Evolutionary conservation across 2,797 vertebrate species (phyloP).

Genomic region (Cephalopachus bancanus): DNA sequence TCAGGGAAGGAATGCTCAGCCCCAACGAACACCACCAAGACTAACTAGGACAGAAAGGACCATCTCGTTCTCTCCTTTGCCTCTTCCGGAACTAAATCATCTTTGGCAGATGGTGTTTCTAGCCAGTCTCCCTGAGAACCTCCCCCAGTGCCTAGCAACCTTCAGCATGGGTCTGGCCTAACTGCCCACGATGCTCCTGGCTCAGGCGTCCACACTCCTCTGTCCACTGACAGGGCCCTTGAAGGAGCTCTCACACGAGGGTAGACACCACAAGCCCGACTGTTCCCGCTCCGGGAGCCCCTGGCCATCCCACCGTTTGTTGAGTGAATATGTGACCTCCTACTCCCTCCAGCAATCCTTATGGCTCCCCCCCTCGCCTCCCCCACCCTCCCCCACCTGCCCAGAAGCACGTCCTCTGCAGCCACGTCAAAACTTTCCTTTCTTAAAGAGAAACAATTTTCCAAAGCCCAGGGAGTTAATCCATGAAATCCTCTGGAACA

Average conservation of each 20-base stretch:
- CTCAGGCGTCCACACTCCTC: background rate
- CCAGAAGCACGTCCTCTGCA: background rate
- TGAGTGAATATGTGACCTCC: too few species aligned
- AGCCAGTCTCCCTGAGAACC: conserved; percentile 82
- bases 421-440: conserved; percentile 51
- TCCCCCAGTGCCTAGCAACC: conserved; percentile 78
- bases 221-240: background rate
- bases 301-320: background rate
- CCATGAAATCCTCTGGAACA: conserved; percentile 66
- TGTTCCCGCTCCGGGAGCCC: background rate
- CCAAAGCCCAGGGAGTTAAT: conserved; percentile 35
- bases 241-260: background rate
- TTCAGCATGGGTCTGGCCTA: background rate
- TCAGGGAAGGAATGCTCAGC: background rate
- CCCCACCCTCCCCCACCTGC: background rate
- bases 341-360: background rate
- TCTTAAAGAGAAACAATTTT: conserved; percentile 70
- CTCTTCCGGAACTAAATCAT: conserved; percentile 78
- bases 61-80: conserved; percentile 61
- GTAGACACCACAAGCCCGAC: background rate
- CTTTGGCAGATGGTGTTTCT: conserved; percentile 80
- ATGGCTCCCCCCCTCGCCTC: too few species aligned
- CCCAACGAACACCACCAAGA: background rate
- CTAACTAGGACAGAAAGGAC: conserved; percentile 69
- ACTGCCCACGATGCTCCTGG: background rate